These are phyloP conservation scores for Flexamia atlantica DNA, from an alignment of 2,888 invertebrate species.

Conservation along the genomic window DNA sequence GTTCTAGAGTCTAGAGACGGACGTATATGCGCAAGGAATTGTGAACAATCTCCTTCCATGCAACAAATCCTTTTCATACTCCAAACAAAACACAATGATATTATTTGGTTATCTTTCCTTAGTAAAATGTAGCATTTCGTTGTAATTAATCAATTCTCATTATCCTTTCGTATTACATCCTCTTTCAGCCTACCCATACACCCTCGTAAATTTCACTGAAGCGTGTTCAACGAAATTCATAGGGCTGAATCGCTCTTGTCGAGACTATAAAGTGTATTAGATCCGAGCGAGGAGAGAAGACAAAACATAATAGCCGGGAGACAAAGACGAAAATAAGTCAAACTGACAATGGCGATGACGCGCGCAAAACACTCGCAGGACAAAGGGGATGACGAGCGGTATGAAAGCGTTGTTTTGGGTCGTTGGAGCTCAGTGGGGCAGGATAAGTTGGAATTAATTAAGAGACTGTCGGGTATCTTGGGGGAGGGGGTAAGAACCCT, in stretches of 20 bases:
- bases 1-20: too few species aligned
- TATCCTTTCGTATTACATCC: too few species aligned
- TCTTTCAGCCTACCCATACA: not conserved
- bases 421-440: constrained; percentile 62
- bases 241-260: not conserved
- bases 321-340: constrained; percentile 65
- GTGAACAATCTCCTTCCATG: too few species aligned
- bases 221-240: not conserved
- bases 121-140: too few species aligned
- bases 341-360: constrained; percentile 63
- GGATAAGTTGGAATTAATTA: constrained; percentile 66
- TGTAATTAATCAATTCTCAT: too few species aligned
- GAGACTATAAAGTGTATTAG: constrained; percentile 35
- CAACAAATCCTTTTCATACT: too few species aligned
- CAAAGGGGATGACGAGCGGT: constrained; percentile 59
- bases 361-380: constrained; percentile 53
- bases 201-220: not conserved
- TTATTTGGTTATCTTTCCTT: too few species aligned
- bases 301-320: constrained; percentile 56
- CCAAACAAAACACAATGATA: too few species aligned
- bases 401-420: constrained; percentile 61
- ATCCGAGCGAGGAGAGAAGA: constrained; percentile 47
- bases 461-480: constrained; percentile 60
- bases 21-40: too few species aligned
- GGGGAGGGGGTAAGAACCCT: constrained; percentile 49